Evolutionary conservation across 2,113 vertebrate genomes (phyloP).

Genomic region (Amblyopsis rosae): DNA sequence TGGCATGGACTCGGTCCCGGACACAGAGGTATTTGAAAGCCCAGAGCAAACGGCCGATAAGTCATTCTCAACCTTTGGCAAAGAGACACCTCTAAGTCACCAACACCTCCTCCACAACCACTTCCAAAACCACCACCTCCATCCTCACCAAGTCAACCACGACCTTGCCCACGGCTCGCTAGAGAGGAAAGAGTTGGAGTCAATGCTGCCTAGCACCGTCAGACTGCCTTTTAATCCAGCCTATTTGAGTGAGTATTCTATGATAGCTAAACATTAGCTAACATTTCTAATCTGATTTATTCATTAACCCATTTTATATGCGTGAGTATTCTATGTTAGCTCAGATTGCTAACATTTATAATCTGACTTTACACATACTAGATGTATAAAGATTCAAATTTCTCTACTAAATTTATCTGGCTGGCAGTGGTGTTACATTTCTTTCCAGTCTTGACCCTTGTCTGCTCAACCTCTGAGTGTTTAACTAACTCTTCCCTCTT

Average conservation of each 20-base stretch:
- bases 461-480: conserved; percentile 33
- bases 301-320: conserved; percentile 18
- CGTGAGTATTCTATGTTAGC: conserved; percentile 83
- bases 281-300: neutral
- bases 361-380: neutral
- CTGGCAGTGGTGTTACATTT: conserved; percentile 45
- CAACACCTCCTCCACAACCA: conserved; percentile 50
- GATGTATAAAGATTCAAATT: conserved; percentile 51
- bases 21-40: conserved; percentile 96
- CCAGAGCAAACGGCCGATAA: conserved; percentile 86
- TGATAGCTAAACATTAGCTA: conserved; percentile 6
- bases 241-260: conserved; percentile 93
- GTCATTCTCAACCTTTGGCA: conserved; percentile 97
- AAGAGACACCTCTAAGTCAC: conserved; percentile 84
- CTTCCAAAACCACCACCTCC: conserved; percentile 54
- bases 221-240: conserved; percentile 89
- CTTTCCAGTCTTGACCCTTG: conserved; percentile 36
- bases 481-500: conserved; percentile 61
- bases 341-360: neutral
- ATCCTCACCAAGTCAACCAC: conserved; percentile 43
- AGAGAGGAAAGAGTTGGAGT: conserved; percentile 94
- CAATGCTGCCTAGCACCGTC: conserved; percentile 90
- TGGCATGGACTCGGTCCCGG: conserved; percentile 97
- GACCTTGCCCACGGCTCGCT: conserved; percentile 80
- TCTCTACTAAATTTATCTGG: conserved; percentile 23